Base-by-base conservation (phyloP, 2,888 invertebrate species). In the Aporophyla nigra region DNA sequence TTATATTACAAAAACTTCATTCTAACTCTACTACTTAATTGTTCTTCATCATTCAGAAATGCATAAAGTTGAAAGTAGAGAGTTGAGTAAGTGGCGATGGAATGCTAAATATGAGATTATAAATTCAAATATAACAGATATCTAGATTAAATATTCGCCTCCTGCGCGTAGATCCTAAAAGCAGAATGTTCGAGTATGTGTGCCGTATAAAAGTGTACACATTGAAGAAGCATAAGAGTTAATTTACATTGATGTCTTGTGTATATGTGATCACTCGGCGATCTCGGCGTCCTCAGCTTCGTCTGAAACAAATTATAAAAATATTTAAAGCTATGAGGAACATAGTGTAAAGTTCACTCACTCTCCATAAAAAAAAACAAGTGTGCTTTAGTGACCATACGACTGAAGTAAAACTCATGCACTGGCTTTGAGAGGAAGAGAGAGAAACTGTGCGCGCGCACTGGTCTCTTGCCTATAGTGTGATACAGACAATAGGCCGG, bases 241-340 rank as follows among this genome's bases (percentile, higher is more conserved):
- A 62, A 33, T 72, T 61, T 80, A 75, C 70, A 68, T 68, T 56
- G 24, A 56, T 53, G 40, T 58, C 54, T 56, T n/a, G 43, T 53
- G 21, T 46, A 40, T 7, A 53, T 7, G 16, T 56, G 33, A 81
- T 83, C 82, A 83, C 61, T 83, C 82, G 7, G 61, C 82, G 49
- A 83, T 76, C 10, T 85, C 82, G 0, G 85, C 82, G 59, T 83
- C 82, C 10, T 85, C 82, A 1, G 76, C 62, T 53, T 83, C 82
- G 0, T 85, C 82, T 83, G 59, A 24, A 83, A 78, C 14, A 70
- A 65, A 61, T 19, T 24, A 46, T n/a, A 71, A 43, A 33, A 19
- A 19, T 12, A 21, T 21, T 51, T 51, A 51, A 9, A 43, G 43
- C 3, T 3, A 43, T 7, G 43, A 9, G 9, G 43, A 43, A 43